Evolutionary conservation across 2,888 invertebrate species (phyloP).

Genomic region (Laothoe populi): DNA sequence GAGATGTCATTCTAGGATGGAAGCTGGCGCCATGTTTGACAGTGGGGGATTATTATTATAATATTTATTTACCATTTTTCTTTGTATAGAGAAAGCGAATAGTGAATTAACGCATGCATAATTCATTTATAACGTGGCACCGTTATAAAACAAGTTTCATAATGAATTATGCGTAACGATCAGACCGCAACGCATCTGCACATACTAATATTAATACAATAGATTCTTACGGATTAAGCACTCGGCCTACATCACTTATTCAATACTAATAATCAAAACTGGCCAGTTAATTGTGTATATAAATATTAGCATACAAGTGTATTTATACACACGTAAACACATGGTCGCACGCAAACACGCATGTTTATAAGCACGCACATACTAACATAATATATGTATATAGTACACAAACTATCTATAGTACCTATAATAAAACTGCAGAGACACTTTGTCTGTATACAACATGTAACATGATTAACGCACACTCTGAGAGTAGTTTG

Average conservation of each 20-base stretch:
- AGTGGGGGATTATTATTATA: not conserved
- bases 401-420: too few species aligned
- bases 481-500: too few species aligned
- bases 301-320: not conserved
- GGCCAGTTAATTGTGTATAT: not conserved
- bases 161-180: not conserved
- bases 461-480: too few species aligned
- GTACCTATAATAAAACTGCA: too few species aligned
- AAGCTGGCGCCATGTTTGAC: too few species aligned
- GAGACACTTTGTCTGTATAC: too few species aligned
- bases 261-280: not conserved
- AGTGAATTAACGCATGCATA: constrained; percentile 38
- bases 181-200: not conserved
- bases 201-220: not conserved
- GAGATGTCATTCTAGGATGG: too few species aligned
- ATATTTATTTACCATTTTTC: constrained; percentile 5
- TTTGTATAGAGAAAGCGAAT: constrained; percentile 40
- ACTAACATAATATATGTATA: not conserved
- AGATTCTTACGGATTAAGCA: not conserved
- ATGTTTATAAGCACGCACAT: constrained; percentile 2
- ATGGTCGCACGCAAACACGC: not conserved
- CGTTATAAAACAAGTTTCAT: constrained; percentile 28
- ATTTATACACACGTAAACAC: constrained; percentile 6
- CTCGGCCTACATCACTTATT: not conserved
- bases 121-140: constrained; percentile 37